These are phyloP conservation scores for Semaprochilodus insignis DNA, from an alignment of 2,797 vertebrate genomes.

Conservation along the genomic window DNA sequence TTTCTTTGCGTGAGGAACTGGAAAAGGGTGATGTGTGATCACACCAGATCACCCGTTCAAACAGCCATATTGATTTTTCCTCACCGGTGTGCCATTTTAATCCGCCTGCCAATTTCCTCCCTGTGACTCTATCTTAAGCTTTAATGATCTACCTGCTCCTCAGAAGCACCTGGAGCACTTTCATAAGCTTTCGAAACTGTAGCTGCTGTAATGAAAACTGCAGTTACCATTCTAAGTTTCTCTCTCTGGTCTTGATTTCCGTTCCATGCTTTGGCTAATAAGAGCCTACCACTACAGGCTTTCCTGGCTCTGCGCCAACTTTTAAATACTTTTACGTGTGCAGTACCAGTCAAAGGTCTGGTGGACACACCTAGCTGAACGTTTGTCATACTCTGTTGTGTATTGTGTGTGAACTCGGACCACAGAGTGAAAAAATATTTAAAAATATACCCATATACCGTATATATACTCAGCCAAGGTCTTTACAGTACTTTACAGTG, in stretches of 20 bases:
- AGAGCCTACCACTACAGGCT: too few relatives aligned
- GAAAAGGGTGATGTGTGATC: constrained; percentile 36
- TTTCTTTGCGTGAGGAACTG: constrained; percentile 6
- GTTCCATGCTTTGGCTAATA: background rate
- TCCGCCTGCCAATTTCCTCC: constrained; percentile 58
- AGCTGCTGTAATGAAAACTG: constrained; percentile 36
- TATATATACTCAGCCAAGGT: too few relatives aligned
- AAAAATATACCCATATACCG: too few relatives aligned
- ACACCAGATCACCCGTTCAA: constrained; percentile 50
- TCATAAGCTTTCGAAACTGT: constrained; percentile 51
- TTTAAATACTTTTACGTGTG: too few relatives aligned
- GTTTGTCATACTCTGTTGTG: too few relatives aligned
- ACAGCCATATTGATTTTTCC: constrained; percentile 56
- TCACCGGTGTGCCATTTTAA: constrained; percentile 51
- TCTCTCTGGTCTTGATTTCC: background rate
- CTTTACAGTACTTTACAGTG: too few relatives aligned
- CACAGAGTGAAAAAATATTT: too few relatives aligned
- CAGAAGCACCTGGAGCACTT: constrained; percentile 47
- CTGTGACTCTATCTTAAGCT: constrained; percentile 48
- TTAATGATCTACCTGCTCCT: constrained; percentile 58
- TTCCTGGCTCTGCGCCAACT: too few relatives aligned
- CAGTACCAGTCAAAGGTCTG: too few relatives aligned
- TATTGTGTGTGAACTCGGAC: too few relatives aligned
- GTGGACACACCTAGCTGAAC: too few relatives aligned
- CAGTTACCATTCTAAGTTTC: constrained; percentile 34